These are phyloP conservation scores for Macropis europaea DNA, from an alignment of 2,888 invertebrate species.

Conservation along the genomic window DNA sequence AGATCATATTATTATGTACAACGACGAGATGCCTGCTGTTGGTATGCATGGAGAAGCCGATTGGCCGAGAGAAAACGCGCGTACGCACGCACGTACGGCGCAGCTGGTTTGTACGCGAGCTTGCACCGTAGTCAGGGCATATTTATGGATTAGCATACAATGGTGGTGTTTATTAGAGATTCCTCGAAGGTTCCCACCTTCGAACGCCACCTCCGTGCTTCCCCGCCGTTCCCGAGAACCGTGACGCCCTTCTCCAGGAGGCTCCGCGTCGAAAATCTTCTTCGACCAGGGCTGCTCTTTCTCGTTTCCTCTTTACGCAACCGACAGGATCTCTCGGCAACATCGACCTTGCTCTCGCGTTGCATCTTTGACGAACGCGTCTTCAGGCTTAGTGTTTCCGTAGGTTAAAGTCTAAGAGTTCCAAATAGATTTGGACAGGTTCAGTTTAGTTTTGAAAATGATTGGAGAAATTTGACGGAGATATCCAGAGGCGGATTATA, in stretches of 20 bases:
- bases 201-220: conserved; percentile 56
- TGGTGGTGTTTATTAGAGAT: conserved; percentile 72
- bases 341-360: conserved; percentile 17
- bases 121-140: conserved; percentile 62
- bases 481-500: too few relatives aligned
- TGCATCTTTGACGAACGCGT: background rate
- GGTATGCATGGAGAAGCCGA: conserved; percentile 56
- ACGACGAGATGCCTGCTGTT: conserved; percentile 46
- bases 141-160: conserved; percentile 75
- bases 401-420: background rate
- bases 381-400: background rate
- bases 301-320: conserved; percentile 4
- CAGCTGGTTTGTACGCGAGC: conserved; percentile 65
- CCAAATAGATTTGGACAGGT: too few relatives aligned
- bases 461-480: too few relatives aligned
- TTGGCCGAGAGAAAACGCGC: conserved; percentile 62
- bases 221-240: conserved; percentile 47
- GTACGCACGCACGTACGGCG: conserved; percentile 58
- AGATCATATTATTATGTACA: conserved; percentile 54
- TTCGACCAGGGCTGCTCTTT: background rate
- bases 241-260: conserved; percentile 39
- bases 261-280: conserved; percentile 30
- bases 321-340: background rate
- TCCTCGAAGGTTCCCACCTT: conserved; percentile 67
- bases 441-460: too few relatives aligned